Conservation (phyloP, 2,113 vertebrate species). For the Eulemur rufifrons region DNA sequence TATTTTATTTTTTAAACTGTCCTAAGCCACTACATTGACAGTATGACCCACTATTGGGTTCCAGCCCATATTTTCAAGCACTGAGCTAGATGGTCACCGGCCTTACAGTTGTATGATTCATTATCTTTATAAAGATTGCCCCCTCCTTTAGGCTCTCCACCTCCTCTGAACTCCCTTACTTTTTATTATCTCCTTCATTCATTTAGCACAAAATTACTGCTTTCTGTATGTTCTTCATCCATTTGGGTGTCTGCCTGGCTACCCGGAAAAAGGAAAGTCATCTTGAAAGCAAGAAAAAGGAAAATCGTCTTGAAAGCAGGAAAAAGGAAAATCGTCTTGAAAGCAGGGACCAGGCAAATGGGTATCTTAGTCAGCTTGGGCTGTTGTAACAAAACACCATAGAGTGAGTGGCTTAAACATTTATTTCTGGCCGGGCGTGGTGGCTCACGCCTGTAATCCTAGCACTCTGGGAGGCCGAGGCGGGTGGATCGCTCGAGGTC, state of each 20-base stretch:
- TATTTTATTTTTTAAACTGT: constrained; percentile 21
- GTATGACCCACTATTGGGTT: background rate
- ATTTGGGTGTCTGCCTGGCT: background rate
- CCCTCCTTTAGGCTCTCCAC: background rate
- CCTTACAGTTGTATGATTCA: background rate
- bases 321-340: background rate
- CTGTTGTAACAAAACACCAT: background rate
- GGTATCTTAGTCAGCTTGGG: background rate
- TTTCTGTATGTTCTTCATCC: background rate
- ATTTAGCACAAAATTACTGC: background rate
- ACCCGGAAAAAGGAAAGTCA: background rate
- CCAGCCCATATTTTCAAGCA: background rate
- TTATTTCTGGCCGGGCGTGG: background rate
- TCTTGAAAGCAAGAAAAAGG: background rate
- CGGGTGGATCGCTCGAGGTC: no score
- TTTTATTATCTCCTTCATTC: constrained; percentile 7
- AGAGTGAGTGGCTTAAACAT: background rate
- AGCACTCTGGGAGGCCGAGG: no score
- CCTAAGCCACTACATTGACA: background rate
- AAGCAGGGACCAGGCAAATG: background rate
- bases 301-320: background rate
- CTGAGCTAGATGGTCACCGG: background rate
- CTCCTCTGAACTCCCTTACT: background rate
- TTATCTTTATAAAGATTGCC: background rate
- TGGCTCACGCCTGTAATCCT: no score